Conservation (phyloP, 2,888 invertebrate genomes). For the Thyatira batis region DNA sequence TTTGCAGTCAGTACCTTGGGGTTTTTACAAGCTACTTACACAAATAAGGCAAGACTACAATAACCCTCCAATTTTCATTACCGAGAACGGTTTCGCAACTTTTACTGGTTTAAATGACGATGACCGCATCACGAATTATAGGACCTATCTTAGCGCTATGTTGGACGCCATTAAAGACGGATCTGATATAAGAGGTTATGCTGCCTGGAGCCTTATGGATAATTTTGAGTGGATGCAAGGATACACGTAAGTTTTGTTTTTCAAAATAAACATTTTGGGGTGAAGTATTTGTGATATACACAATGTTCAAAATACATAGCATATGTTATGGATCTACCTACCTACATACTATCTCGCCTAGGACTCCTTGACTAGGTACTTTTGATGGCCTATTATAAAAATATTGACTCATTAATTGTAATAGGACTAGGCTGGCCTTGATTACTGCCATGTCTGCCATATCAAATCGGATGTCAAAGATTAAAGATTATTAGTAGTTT, state of each 20-base stretch:
- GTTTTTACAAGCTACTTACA: conserved; percentile 77
- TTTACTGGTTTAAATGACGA: conserved; percentile 56
- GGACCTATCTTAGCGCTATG: conserved; percentile 60
- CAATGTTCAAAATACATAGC: too few species aligned
- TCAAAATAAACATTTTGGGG: too few species aligned
- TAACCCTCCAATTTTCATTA: conserved; percentile 78
- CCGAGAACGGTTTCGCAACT: conserved; percentile 78
- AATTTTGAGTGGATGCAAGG: conserved; percentile 84
- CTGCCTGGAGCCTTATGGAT: conserved; percentile 84
- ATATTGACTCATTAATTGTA: too few species aligned
- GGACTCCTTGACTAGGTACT: too few species aligned
- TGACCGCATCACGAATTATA: conserved; percentile 58
- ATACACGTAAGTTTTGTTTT: conserved; percentile 65
- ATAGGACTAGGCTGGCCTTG: too few species aligned
- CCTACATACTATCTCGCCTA: too few species aligned
- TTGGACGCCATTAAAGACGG: conserved; percentile 69
- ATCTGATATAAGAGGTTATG: conserved; percentile 72
- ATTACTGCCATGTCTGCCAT: too few species aligned
- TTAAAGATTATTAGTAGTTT: too few species aligned
- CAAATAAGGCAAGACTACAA: conserved; percentile 70
- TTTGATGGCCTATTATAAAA: too few species aligned
- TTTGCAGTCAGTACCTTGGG: conserved; percentile 68
- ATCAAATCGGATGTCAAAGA: too few species aligned
- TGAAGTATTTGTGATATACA: too few species aligned
- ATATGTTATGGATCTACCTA: too few species aligned